phyloP scores from a whole-genome alignment of 2,113 vertebrate species.

The Felis chaus region DNA sequence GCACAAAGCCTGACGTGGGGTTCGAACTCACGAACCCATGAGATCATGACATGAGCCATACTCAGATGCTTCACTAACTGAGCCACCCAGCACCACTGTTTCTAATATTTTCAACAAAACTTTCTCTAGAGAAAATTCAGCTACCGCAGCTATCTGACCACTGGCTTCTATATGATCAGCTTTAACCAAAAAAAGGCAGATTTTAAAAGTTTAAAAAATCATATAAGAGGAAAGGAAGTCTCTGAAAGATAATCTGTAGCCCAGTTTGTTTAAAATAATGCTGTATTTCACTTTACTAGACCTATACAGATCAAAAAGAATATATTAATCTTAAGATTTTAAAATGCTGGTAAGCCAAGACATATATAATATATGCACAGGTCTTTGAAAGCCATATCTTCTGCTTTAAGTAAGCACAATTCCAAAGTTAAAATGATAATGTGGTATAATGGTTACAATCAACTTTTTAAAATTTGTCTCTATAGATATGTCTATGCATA shows the following conservation, averaged over 20 bases:
- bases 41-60: no score
- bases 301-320: neutral
- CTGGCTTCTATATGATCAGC: neutral
- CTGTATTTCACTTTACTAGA: neutral
- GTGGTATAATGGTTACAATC: neutral
- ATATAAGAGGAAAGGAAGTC: neutral
- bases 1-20: no score
- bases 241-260: neutral
- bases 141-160: neutral
- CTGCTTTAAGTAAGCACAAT: neutral
- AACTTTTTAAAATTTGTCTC: neutral
- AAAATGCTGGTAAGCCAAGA: neutral
- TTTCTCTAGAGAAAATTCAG: constrained; percentile 2
- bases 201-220: neutral
- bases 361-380: neutral
- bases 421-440: neutral
- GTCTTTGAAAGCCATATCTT: neutral
- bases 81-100: no score
- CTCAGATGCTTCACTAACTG: no score
- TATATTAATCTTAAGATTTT: neutral
- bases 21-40: no score
- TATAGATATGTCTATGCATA: neutral
- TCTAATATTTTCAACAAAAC: neutral
- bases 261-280: neutral
- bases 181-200: neutral